Evolutionary conservation across 2,888 invertebrate species (phyloP).

Genomic region (Chaetogeoica ovagalla): DNA sequence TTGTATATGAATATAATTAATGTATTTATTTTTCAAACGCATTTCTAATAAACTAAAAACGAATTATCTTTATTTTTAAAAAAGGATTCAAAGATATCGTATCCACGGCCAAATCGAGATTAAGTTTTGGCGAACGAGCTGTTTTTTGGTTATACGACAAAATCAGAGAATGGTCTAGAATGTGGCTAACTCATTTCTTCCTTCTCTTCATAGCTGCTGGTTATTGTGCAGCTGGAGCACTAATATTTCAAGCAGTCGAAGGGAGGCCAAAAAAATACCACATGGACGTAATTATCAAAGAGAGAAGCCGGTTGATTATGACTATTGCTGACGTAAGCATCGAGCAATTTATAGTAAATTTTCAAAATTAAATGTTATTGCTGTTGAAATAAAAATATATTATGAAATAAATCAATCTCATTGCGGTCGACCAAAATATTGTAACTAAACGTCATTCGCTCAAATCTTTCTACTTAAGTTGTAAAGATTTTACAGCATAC

Average conservation of each 20-base stretch:
- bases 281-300: slow-evolving; percentile 54
- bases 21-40: background rate
- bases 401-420: too few relatives aligned
- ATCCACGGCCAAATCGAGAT: slow-evolving; percentile 73
- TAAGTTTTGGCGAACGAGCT: slow-evolving; percentile 81
- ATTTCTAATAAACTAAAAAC: background rate
- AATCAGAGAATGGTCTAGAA: slow-evolving; percentile 74
- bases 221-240: slow-evolving; percentile 81
- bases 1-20: background rate
- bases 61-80: slow-evolving; percentile 15
- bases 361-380: too few relatives aligned
- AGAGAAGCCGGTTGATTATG: slow-evolving; percentile 39
- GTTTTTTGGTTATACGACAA: slow-evolving; percentile 80
- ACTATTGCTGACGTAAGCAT: slow-evolving; percentile 28
- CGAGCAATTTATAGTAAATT: too few relatives aligned
- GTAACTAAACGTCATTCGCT: too few relatives aligned
- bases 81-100: slow-evolving; percentile 64
- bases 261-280: slow-evolving; percentile 62
- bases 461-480: too few relatives aligned
- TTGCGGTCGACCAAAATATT: too few relatives aligned
- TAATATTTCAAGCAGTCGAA: slow-evolving; percentile 78
- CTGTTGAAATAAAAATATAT: too few relatives aligned
- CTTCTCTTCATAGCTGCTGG: slow-evolving; percentile 74
- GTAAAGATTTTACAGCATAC: too few relatives aligned
- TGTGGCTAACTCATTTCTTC: slow-evolving; percentile 89